Conservation (phyloP, 2,797 vertebrate genomes). For the Epinephelus coioides region DNA sequence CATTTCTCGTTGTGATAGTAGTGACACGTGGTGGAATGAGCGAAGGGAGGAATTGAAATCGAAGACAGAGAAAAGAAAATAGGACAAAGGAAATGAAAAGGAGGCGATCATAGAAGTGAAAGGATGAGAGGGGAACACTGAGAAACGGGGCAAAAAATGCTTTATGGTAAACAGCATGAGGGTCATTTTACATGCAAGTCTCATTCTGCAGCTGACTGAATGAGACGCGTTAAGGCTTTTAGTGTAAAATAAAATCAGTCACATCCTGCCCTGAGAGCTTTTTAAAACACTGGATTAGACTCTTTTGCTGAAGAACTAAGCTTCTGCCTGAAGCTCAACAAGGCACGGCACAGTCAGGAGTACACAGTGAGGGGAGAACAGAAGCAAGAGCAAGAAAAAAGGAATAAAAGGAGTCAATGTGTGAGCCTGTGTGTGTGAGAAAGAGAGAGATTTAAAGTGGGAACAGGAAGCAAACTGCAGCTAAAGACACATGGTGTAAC, state of each 20-base stretch:
- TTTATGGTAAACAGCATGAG: slow-evolving; percentile 44
- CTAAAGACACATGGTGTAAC: slow-evolving; percentile 35
- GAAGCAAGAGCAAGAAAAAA: slow-evolving; percentile 25
- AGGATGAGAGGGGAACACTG: slow-evolving; percentile 2
- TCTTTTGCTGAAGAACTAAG: slow-evolving; percentile 58
- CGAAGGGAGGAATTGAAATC: slow-evolving; percentile 53
- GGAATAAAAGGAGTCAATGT: slow-evolving; percentile 11
- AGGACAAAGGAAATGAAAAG: slow-evolving; percentile 1
- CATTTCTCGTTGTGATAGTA: slow-evolving; percentile 3
- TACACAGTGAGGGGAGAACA: slow-evolving; percentile 34
- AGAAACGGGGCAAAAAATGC: not conserved
- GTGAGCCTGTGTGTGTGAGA: not conserved
- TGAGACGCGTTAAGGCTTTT: slow-evolving; percentile 67
- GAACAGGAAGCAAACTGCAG: slow-evolving; percentile 40
- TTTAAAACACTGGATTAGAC: slow-evolving; percentile 75
- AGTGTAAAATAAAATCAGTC: slow-evolving; percentile 74
- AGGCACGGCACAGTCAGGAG: slow-evolving; percentile 50
- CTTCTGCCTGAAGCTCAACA: slow-evolving; percentile 66
- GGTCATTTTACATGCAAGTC: slow-evolving; percentile 55
- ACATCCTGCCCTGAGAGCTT: slow-evolving; percentile 70
- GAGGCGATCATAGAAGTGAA: slow-evolving; percentile 18
- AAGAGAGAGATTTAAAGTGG: slow-evolving; percentile 24
- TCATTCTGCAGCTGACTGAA: slow-evolving; percentile 59
- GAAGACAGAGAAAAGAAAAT: slow-evolving; percentile 51
- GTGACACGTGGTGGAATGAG: slow-evolving; percentile 23